A percentile compares a stretch with the other conserved stretches of the same genome.
Evolutionary conservation across 1,140 invertebrate species (phyloP).

Genomic region (Hermetia illucens): DNA sequence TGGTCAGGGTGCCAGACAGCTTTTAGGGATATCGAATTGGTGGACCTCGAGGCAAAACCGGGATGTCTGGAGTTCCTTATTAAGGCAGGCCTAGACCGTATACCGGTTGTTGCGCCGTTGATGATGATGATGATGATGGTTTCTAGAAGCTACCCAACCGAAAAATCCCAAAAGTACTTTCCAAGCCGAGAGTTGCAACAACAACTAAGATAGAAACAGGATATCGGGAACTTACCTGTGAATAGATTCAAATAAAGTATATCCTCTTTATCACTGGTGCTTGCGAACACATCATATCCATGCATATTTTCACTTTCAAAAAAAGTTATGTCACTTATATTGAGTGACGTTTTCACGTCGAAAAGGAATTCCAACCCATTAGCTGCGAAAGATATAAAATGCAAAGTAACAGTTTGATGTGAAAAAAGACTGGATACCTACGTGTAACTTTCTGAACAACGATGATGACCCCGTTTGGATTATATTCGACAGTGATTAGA

Average conservation of each 20-base stretch:
- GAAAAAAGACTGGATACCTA: slow-evolving; percentile 15
- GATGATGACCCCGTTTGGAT: slow-evolving; percentile 45
- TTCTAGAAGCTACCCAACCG: no score
- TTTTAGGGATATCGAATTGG: no score
- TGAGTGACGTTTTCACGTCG: slow-evolving; percentile 63
- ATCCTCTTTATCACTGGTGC: slow-evolving; percentile 57
- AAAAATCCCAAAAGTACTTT: no score
- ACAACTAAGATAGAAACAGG: no score
- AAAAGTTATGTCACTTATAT: slow-evolving; percentile 64
- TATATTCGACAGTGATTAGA: slow-evolving; percentile 51
- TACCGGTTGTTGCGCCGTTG: no score
- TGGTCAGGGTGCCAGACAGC: no score
- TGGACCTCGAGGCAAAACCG: no score
- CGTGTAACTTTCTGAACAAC: slow-evolving; percentile 55
- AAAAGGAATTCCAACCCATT: slow-evolving; percentile 53
- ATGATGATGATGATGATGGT: no score
- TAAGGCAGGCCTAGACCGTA: no score
- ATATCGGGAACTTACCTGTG: slow-evolving; percentile 39
- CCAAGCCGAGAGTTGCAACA: no score
- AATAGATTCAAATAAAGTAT: slow-evolving; percentile 60
- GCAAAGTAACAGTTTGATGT: not conserved
- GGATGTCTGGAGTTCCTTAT: no score
- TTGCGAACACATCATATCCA: slow-evolving; percentile 64
- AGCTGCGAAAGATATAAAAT: slow-evolving; percentile 34
- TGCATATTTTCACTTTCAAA: slow-evolving; percentile 60